Conservation (phyloP, 2,113 vertebrate species). For the Furnarius figulus region DNA sequence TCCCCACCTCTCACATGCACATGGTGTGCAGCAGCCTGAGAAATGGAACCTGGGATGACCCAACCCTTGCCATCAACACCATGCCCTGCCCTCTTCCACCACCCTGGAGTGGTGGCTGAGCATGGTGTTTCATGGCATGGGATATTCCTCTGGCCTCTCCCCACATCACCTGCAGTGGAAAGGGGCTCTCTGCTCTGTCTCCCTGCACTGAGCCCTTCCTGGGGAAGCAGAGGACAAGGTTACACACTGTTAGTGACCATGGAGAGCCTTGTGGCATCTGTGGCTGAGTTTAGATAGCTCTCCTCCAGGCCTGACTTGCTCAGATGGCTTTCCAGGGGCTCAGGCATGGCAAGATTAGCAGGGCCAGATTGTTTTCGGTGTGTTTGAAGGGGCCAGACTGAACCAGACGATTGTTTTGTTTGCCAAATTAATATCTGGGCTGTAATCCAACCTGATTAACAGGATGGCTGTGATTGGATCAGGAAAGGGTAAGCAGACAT, state of each 20-base stretch:
- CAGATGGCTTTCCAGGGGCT: background rate
- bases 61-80: rapidly evolving
- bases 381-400: background rate
- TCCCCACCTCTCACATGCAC: background rate
- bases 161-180: background rate
- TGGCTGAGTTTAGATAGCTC: rapidly evolving
- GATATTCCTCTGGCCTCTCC: background rate
- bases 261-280: background rate
- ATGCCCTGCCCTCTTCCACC: background rate
- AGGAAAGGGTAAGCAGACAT: slow-evolving; percentile 11
- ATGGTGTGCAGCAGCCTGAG: background rate
- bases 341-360: background rate
- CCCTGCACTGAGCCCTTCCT: background rate
- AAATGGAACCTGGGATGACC: background rate
- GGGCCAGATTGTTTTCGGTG: slow-evolving; percentile 14
- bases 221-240: background rate
- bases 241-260: rapidly evolving
- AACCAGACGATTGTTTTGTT: background rate
- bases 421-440: slow-evolving; percentile 54
- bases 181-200: background rate
- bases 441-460: slow-evolving; percentile 27
- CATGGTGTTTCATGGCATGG: background rate
- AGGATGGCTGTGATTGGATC: slow-evolving; percentile 1
- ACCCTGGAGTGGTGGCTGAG: background rate
- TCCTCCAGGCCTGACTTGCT: background rate